Evolutionary conservation across 2,797 vertebrate species (phyloP), one percentile per base, ranked within the genome.

Genomic region (Scarus forsteni): DNA sequence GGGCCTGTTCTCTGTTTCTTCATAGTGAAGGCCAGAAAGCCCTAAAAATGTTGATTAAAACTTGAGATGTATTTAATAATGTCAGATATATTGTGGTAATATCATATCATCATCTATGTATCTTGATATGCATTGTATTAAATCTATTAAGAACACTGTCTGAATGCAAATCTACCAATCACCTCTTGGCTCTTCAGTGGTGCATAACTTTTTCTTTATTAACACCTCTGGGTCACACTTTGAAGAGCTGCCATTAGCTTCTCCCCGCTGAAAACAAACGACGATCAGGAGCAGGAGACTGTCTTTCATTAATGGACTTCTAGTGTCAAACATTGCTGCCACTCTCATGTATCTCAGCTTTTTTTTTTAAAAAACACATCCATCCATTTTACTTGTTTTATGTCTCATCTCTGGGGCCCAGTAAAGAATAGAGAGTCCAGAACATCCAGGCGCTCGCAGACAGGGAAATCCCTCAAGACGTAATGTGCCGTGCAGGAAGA

Each of bases 381-480:
- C 55, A 76, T 34, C 27, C 19, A 34, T 81, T 77, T 14, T 40
- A 58, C 75, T 64, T 16, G 54, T 54, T 57, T 75, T 35, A 10
- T 43, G 56, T 58, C 59, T 61, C 46, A 55, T 51, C 53, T 53
- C 42, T 59, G 12, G 9, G 56, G 64, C 68, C 69, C 72, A 48
- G 45, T 34, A 58, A 75, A 73, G 67, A 40, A 77, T 45, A 49
- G 54, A 49, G 38, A 56, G 51, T 42, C 57, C 34, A 70, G 59
- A 79, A 71, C 57, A 74, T 46, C 65, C 74, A 58, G 6, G 76
- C 61, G 69, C 46, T 85, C 65, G 72, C 10, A 39, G 59, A 55
- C 2, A 42, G 85, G 79, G 70, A 84, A 85, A 80, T 83, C 88
- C 88, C 79, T 70, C 70, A 56, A 65, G 78, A 72, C 61, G 27